phyloP scores from a whole-genome alignment of 2,888 invertebrate genomes.

The Odontothrips loti region DNA sequence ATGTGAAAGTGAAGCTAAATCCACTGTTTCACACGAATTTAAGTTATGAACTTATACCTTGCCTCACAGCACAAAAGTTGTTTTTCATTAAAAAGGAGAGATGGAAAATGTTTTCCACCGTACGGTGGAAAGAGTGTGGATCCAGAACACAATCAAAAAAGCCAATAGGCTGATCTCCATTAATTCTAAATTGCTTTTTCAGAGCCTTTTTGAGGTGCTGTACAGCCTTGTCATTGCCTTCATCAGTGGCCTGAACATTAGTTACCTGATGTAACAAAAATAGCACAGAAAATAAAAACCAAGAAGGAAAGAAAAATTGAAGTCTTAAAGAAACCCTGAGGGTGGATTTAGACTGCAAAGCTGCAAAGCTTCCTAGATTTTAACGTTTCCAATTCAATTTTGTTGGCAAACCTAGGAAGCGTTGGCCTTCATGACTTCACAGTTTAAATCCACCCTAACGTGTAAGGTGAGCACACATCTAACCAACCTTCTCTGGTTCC shows the following conservation, averaged over 20 bases:
- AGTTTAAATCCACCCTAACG: too few species aligned
- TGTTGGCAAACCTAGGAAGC: not conserved
- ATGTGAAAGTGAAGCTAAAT: not conserved
- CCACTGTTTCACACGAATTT: not conserved
- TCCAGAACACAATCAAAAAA: constrained; percentile 31
- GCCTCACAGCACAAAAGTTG: not conserved
- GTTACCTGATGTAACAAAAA: not conserved
- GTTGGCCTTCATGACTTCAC: not conserved
- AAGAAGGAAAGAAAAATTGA: not conserved
- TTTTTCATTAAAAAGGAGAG: constrained; percentile 30
- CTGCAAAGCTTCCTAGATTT: too few species aligned
- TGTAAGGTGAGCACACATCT: too few species aligned
- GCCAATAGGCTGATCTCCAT: constrained; percentile 16
- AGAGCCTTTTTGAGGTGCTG: constrained; percentile 30
- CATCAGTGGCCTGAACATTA: not conserved
- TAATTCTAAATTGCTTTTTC: not conserved
- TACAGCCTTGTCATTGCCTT: constrained; percentile 26
- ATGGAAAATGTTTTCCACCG: constrained; percentile 32
- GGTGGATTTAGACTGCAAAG: too few species aligned
- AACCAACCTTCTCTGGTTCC: not conserved
- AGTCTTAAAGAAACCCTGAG: not conserved
- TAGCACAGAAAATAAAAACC: too few species aligned
- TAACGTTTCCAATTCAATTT: not conserved
- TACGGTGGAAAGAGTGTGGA: constrained; percentile 19
- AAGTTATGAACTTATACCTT: not conserved